Percentiles rank a stretch among this genome's conserved stretches.
These are phyloP conservation scores for Megaustenia siamemsis DNA, from an alignment of 2,888 invertebrate genomes.

Conservation along the genomic window DNA sequence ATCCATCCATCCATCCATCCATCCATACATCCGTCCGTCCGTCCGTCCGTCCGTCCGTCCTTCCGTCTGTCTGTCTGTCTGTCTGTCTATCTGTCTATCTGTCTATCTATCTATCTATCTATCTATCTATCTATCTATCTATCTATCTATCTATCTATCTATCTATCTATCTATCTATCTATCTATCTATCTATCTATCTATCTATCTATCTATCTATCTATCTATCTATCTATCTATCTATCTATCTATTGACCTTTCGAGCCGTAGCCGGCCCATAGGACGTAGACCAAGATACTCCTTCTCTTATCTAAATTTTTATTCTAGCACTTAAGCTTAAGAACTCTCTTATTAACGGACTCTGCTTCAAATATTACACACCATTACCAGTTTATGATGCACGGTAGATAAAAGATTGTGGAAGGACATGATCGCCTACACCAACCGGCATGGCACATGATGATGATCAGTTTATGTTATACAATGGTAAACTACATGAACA, in stretches of 20 bases:
- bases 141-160: neutral
- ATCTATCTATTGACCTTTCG: neutral
- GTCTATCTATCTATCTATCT: neutral
- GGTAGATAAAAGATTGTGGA: too few species aligned
- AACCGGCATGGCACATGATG: too few species aligned
- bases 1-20: constrained; percentile 9
- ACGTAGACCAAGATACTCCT: too few species aligned
- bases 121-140: neutral
- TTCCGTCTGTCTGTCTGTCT: constrained; percentile 21
- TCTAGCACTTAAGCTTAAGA: too few species aligned
- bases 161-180: constrained; percentile 1
- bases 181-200: constrained; percentile 1
- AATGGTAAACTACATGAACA: too few species aligned
- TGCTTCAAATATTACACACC: too few species aligned
- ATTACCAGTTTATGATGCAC: too few species aligned
- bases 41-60: constrained; percentile 28
- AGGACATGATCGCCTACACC: too few species aligned
- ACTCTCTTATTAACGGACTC: too few species aligned
- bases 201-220: neutral
- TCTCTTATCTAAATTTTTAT: too few species aligned
- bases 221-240: neutral
- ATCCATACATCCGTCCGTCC: constrained; percentile 17
- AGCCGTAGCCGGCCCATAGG: too few species aligned
- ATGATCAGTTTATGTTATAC: too few species aligned
- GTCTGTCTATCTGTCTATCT: constrained; percentile 4